Percentiles rank a stretch among this genome's conserved stretches.
phyloP scores from a whole-genome alignment of 2,113 vertebrate genomes.

The Trogon melanurus region DNA sequence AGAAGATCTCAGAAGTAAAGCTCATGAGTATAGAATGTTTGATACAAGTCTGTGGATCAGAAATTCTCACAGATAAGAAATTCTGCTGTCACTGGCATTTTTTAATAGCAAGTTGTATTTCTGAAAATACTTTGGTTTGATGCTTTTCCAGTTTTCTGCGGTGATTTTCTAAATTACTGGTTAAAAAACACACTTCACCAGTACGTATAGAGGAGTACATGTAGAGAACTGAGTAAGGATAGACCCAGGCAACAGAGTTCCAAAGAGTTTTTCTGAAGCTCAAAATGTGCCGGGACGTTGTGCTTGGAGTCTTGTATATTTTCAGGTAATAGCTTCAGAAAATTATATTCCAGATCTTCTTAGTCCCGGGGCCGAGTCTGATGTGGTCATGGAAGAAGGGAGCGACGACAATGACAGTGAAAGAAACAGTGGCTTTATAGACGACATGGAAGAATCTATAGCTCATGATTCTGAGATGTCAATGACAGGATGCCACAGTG shows the following conservation, averaged over 20 bases:
- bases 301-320: not conserved
- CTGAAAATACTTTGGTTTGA: not conserved
- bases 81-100: not conserved
- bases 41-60: not conserved
- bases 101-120: not conserved
- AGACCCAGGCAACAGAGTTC: not conserved
- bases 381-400: slow-evolving; percentile 90
- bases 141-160: not conserved
- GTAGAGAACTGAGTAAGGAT: not conserved
- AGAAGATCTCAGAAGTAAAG: not conserved
- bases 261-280: not conserved
- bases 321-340: slow-evolving; percentile 10
- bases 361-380: slow-evolving; percentile 91
- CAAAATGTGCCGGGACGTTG: not conserved
- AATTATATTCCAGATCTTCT: slow-evolving; percentile 84
- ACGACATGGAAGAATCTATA: slow-evolving; percentile 90
- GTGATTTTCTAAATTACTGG: not conserved
- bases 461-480: slow-evolving; percentile 81
- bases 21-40: not conserved
- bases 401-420: slow-evolving; percentile 92
- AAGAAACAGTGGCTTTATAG: slow-evolving; percentile 83
- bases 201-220: not conserved
- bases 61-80: not conserved
- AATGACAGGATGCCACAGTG: slow-evolving; percentile 79
- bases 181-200: not conserved